Percentiles rank a stretch among this genome's conserved stretches.
Evolutionary conservation across 2,797 vertebrate species (phyloP).

Genomic region (Perodicticus potto): DNA sequence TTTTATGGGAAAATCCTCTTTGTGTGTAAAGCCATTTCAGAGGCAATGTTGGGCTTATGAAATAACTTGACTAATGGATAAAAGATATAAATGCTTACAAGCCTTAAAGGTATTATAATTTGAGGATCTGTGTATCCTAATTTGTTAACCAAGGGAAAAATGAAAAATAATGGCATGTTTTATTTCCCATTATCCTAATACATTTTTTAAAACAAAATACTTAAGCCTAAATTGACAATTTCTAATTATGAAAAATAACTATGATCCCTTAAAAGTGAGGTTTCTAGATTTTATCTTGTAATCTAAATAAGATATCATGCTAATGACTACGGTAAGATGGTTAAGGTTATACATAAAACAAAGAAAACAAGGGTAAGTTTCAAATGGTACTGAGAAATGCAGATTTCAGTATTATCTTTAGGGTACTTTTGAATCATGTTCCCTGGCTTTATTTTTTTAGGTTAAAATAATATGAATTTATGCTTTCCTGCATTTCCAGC

Average conservation of each 20-base stretch:
- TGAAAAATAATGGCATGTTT: constrained; percentile 72
- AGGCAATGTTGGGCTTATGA: constrained; percentile 73
- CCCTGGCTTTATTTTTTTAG: constrained; percentile 38
- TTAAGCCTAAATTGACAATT: constrained; percentile 74
- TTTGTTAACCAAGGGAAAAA: constrained; percentile 75
- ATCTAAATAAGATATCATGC: constrained; percentile 43
- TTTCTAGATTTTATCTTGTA: constrained; percentile 68
- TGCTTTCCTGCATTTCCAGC: constrained; percentile 37
- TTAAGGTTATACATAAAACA: constrained; percentile 47
- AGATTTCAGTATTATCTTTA: constrained; percentile 12
- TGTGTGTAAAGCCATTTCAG: constrained; percentile 69
- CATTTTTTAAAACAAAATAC: constrained; percentile 75
- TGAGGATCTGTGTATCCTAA: constrained; percentile 69
- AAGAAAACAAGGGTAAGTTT: constrained; percentile 51
- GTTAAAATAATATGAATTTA: constrained; percentile 61
- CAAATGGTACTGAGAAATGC: constrained; percentile 11
- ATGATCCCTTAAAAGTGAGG: constrained; percentile 60
- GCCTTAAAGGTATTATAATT: constrained; percentile 72
- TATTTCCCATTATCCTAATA: constrained; percentile 74
- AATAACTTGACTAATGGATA: constrained; percentile 75
- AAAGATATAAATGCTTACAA: constrained; percentile 74
- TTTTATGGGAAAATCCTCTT: constrained; percentile 80
- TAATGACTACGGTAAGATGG: not conserved
- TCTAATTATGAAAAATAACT: constrained; percentile 72
- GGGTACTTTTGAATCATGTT: constrained; percentile 47